Evolutionary conservation across 1,140 invertebrate species (phyloP), one percentile per base, ranked within the genome.

Genomic region (Listronotus bonariensis): DNA sequence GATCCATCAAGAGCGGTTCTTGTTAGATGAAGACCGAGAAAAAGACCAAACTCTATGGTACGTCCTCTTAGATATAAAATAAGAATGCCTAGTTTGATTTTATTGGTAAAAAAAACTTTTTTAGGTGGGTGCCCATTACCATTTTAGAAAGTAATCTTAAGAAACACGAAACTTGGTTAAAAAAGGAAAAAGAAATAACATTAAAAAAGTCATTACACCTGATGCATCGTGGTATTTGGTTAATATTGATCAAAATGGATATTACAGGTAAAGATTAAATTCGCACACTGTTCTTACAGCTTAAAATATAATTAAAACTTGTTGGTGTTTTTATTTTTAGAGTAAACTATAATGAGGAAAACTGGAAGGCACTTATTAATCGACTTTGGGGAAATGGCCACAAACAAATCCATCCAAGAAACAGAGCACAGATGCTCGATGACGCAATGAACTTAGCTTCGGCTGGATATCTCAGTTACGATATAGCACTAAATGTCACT

Each of bases 341-440:
- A 62, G 84, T 86, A 0, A 83, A 84, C 65, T 86, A 86, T 53
- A 83, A 86, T 54, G 34, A 60, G 10, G 48, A 74, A 4, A 86
- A 85, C 72, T 85, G 84, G 82, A 58, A 77, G 20, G 75, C 91
- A 62, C 81, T 94, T 6, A 87, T 86, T 0, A 78, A 84, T 7
- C 85, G 93, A 62, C 74, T 95, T 6, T 71, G 79, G 68, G 77
- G 80, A 69, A 79, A 85, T 42, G 75, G 77, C 54, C 69, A 68
- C 56, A 15, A 45, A 12, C 60, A 63, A 18, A 92, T 95, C 45
- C 83, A 88, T 42, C 82, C 87, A 0, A 86, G 90, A 20, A 97
- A 96, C 77, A 79, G 94, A 65, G 94, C 93, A 0, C 94, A 97
- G 77, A 80, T 96, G 5, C 81, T 97, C 0, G 92, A 96, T 72